These are phyloP conservation scores for Apis laboriosa DNA, from an alignment of 1,140 invertebrate species.

Conservation along the genomic window DNA sequence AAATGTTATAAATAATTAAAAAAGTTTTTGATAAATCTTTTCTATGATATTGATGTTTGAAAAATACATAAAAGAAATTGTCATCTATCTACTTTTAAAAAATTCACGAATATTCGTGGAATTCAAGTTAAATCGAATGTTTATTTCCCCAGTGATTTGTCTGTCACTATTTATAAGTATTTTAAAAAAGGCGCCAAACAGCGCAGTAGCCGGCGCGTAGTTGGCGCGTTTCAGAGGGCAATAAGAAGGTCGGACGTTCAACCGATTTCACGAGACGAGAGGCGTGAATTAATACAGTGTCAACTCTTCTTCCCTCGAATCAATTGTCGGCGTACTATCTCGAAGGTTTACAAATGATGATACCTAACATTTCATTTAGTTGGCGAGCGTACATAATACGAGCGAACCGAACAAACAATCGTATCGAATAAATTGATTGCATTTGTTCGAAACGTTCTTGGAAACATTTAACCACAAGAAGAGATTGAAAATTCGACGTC, in stretches of 20 bases:
- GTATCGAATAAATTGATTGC: background rate
- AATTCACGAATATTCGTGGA: background rate
- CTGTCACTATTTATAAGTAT: background rate
- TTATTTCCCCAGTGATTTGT: background rate
- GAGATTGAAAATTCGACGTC: background rate
- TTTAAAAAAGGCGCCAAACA: background rate
- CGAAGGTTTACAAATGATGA: slow-evolving; percentile 17
- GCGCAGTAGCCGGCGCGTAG: background rate
- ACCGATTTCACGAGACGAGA: slow-evolving; percentile 12
- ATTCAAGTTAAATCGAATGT: background rate
- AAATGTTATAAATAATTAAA: too few relatives aligned
- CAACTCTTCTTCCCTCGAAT: slow-evolving; percentile 15
- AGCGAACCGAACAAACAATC: background rate
- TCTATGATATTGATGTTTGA: too few relatives aligned
- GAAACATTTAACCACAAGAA: background rate
- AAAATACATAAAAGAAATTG: background rate
- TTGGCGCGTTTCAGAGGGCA: background rate
- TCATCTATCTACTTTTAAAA: background rate
- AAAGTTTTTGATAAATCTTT: background rate
- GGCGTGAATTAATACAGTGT: slow-evolving; percentile 23
- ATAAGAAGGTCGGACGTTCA: slow-evolving; percentile 19
- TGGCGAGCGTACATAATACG: background rate
- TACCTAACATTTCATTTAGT: slow-evolving; percentile 26
- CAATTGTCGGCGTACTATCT: slow-evolving; percentile 17
- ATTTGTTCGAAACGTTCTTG: background rate